These are phyloP conservation scores for Melanotaenia trifasciata DNA, from an alignment of 2,797 vertebrate species.

Conservation along the genomic window DNA sequence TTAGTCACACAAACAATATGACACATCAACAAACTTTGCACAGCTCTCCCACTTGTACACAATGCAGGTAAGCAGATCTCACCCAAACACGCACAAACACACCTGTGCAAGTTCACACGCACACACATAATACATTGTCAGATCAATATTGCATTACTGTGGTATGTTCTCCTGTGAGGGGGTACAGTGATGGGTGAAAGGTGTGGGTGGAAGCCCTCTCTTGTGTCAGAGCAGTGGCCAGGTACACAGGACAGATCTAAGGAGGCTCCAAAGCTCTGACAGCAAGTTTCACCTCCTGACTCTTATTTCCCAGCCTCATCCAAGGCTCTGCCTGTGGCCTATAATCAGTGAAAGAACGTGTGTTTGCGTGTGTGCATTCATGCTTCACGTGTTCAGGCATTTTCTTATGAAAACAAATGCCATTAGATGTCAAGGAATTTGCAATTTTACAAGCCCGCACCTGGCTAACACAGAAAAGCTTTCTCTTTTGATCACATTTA, in stretches of 20 bases:
- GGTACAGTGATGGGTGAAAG: conserved; percentile 72
- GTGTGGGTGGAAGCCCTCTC: conserved; percentile 63
- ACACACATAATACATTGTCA: conserved; percentile 59
- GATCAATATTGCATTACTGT: conserved; percentile 82
- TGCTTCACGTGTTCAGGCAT: conserved; percentile 8
- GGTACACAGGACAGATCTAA: conserved; percentile 63
- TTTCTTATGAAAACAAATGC: background rate
- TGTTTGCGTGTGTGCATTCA: conserved; percentile 10
- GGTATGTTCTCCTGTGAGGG: conserved; percentile 73
- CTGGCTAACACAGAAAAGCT: background rate
- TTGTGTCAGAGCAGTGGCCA: conserved; percentile 59
- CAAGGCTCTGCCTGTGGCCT: conserved; percentile 36
- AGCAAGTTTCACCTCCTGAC: conserved; percentile 63
- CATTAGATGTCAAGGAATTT: background rate
- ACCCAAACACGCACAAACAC: conserved; percentile 42
- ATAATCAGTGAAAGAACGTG: conserved; percentile 49
- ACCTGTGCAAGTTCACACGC: conserved; percentile 29
- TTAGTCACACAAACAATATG: conserved; percentile 40
- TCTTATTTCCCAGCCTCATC: conserved; percentile 47
- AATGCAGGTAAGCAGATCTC: conserved; percentile 37
- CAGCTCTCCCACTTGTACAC: conserved; percentile 46
- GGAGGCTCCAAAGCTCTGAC: conserved; percentile 70
- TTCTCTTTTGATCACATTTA: background rate
- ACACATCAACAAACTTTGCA: conserved; percentile 49
- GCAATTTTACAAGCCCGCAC: background rate